Percentiles rank a stretch among this genome's conserved stretches.
Conservation (phyloP, 2,797 vertebrate species). For the Amphiprion clarkii region DNA sequence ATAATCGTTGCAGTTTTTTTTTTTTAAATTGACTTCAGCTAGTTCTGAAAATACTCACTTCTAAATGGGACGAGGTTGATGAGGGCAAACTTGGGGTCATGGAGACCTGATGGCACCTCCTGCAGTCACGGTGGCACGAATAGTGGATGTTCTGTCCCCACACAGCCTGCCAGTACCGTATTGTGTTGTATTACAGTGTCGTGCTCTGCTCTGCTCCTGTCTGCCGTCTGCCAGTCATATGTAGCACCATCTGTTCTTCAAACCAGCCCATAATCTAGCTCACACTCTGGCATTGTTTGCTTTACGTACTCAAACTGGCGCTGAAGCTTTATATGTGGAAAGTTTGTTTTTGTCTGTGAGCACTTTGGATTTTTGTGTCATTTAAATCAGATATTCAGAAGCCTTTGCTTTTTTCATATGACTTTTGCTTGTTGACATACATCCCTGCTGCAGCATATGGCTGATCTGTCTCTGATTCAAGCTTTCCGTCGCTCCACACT, state of each 20-base stretch:
- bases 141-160: conserved; percentile 28
- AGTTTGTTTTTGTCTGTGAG: background rate
- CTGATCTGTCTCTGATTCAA: conserved; percentile 10
- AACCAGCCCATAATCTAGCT: conserved; percentile 45
- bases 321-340: conserved; percentile 27
- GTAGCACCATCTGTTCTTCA: conserved; percentile 69
- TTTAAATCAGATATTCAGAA: conserved; percentile 2
- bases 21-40: background rate
- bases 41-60: background rate
- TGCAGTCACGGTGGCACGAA: conserved; percentile 5
- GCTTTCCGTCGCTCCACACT: conserved; percentile 18
- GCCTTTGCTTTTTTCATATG: conserved; percentile 10
- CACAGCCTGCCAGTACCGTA: conserved; percentile 18
- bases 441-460: conserved; percentile 9
- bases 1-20: too few relatives aligned
- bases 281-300: conserved; percentile 16
- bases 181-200: conserved; percentile 39
- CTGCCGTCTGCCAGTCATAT: conserved; percentile 68
- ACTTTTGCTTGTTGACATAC: conserved; percentile 1
- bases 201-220: conserved; percentile 42
- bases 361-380: background rate
- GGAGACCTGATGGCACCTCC: background rate
- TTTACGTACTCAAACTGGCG: conserved; percentile 19
- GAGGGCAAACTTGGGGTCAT: background rate
- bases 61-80: background rate